Evolutionary conservation across 1,140 invertebrate genomes (phyloP), one percentile per base, ranked within the genome.

Genomic region (Drosophila mayri): DNA sequence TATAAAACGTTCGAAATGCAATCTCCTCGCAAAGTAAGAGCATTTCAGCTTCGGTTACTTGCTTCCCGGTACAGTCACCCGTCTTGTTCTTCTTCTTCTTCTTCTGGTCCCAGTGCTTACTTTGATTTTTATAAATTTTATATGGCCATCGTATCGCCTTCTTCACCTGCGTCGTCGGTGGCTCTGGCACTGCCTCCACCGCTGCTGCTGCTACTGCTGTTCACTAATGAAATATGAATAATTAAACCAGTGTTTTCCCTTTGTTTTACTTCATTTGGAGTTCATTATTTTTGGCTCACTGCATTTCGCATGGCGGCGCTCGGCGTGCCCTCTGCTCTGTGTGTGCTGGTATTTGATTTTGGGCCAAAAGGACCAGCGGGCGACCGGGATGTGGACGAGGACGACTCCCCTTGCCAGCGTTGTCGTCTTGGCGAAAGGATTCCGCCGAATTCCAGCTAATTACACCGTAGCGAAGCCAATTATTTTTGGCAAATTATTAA

Each of bases 111-210:
- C 60, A 76, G 73, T 55, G 73, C 59, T 87, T 88, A 78, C 84
- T 87, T 88, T 87, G 84, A 87, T 87, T 87, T 87, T 87, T 88
- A 87, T 87, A 87, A 87, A 87, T 87, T 87, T 87, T 87, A 83
- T 88, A 87, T 88, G 77, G 63, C 66, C 54, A 57, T 57, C 54
- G 20, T 57, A 43, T 62, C 57, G 40, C 79, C 47, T 54, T 28
- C 59, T 20, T 58, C 41, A 50, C 50, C 64, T 43, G 46, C 28
- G 40, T 18, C 37, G 20, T 28, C 22, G 35, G 46, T 47, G 40
- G 37, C 46, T 20, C 22, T 25, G 44, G 12, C 44, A 16, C 22
- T 1, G 20, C 20, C 18, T 44, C 35, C 35, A 37, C 30, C 9
- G 2, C 66, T 54, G 22, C 25, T 22, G 20, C 44, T 49, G 44